A percentile compares a stretch with the other conserved stretches of the same genome.
phyloP scores from a whole-genome alignment of 2,113 vertebrate species.

The Brachyhypopomus gauderio region DNA sequence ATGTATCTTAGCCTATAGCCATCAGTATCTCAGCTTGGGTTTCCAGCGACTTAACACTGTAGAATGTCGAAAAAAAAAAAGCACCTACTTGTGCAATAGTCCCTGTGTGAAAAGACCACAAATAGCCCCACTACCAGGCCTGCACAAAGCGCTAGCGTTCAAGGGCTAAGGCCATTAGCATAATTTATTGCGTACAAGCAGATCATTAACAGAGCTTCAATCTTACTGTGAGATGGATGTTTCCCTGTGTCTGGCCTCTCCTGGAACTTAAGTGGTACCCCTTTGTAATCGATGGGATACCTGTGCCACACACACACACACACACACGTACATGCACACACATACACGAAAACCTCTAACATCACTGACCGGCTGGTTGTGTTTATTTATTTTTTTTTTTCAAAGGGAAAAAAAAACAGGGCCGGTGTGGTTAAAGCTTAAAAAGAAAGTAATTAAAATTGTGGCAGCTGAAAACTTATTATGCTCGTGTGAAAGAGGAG shows the following conservation, averaged over 20 bases:
- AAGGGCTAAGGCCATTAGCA: conserved; percentile 66
- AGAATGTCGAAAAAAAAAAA: conserved; percentile 20
- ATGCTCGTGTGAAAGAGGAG: conserved; percentile 73
- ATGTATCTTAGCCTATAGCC: background rate
- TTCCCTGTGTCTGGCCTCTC: conserved; percentile 69
- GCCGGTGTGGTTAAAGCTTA: conserved; percentile 73
- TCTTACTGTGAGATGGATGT: conserved; percentile 71
- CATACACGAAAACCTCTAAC: conserved; percentile 55
- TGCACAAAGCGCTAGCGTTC: conserved; percentile 51
- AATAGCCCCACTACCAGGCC: conserved; percentile 31
- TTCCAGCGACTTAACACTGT: background rate
- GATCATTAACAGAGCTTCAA: conserved; percentile 72
- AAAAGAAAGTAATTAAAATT: conserved; percentile 80
- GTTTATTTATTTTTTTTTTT: conserved; percentile 64
- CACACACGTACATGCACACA: background rate
- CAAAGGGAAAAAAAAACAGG: conserved; percentile 49
- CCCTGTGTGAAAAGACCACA: conserved; percentile 37
- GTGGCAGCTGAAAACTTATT: conserved; percentile 78
- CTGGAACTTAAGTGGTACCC: conserved; percentile 70
- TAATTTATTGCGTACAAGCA: conserved; percentile 75
- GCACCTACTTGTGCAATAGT: conserved; percentile 31
- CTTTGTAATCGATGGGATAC: conserved; percentile 75
- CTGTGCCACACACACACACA: conserved; percentile 55
- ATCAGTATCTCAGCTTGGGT: background rate
- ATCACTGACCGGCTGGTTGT: conserved; percentile 56